These are phyloP conservation scores for Drosophila sordidula DNA, from an alignment of 2,888 invertebrate species.

Conservation along the genomic window DNA sequence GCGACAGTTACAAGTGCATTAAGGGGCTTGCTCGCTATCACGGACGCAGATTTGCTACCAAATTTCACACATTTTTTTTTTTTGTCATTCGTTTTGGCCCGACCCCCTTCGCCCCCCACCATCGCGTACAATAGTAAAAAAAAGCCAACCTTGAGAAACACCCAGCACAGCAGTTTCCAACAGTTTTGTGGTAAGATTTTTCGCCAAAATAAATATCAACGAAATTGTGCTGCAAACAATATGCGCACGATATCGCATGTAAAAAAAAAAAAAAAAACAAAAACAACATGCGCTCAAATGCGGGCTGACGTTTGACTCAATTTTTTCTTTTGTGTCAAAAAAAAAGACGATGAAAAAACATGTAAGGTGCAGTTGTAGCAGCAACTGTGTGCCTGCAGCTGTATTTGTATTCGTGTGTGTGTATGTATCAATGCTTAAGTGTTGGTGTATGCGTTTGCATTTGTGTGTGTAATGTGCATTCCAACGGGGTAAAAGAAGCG, in stretches of 20 bases:
- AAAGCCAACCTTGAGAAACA: slow-evolving; percentile 77
- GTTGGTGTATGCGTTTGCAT: slow-evolving; percentile 46
- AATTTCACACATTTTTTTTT: slow-evolving; percentile 74
- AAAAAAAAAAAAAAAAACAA: background rate
- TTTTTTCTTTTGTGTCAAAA: slow-evolving; percentile 45
- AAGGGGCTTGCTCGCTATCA: slow-evolving; percentile 32
- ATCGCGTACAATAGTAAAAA: slow-evolving; percentile 64
- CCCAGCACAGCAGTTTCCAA: slow-evolving; percentile 73
- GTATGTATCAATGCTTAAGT: slow-evolving; percentile 46
- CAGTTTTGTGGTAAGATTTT: slow-evolving; percentile 69
- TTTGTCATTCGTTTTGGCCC: slow-evolving; percentile 56
- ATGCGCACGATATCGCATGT: background rate
- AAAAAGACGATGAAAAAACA: slow-evolving; percentile 53
- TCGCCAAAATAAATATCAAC: slow-evolving; percentile 13
- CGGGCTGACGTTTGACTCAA: slow-evolving; percentile 31
- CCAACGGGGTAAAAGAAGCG: slow-evolving; percentile 73
- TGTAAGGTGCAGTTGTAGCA: slow-evolving; percentile 70
- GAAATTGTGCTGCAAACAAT: slow-evolving; percentile 19
- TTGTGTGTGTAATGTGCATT: slow-evolving; percentile 65
- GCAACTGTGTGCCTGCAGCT: slow-evolving; percentile 59
- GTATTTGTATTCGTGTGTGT: slow-evolving; percentile 44
- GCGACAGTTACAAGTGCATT: slow-evolving; percentile 42
- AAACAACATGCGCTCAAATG: slow-evolving; percentile 34
- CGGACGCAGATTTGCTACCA: slow-evolving; percentile 47
- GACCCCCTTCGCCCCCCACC: slow-evolving; percentile 13